Evolutionary conservation across 2,113 vertebrate species (phyloP).

Genomic region (Junco hyemalis): DNA sequence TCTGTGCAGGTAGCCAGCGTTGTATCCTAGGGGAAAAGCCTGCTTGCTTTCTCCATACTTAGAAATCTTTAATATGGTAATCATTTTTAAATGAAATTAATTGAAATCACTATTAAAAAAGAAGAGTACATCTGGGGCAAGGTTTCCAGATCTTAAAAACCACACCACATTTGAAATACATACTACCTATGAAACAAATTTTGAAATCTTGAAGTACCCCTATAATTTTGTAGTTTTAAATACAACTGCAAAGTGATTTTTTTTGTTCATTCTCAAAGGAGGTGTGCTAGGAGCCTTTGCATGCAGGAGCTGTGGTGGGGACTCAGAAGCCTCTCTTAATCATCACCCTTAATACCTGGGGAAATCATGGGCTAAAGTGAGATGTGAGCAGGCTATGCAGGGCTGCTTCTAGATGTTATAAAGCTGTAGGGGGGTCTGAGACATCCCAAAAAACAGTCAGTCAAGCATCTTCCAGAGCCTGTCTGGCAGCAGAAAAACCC

Average conservation of each 20-base stretch:
- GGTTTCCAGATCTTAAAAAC: neutral
- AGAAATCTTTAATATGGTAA: neutral
- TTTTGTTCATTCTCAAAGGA: neutral
- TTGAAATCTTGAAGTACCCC: neutral
- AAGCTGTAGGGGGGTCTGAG: neutral
- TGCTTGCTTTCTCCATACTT: neutral
- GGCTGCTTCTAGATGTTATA: neutral
- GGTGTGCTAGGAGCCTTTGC: rapidly evolving
- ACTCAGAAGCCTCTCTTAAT: neutral
- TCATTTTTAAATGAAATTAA: neutral
- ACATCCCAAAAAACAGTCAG: neutral
- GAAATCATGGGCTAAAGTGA: neutral
- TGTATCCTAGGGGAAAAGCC: neutral
- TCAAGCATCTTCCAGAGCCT: neutral
- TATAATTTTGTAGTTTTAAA: neutral
- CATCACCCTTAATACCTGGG: neutral
- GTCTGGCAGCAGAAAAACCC: rapidly evolving
- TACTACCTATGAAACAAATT: neutral
- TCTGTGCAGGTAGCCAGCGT: conserved; percentile 81
- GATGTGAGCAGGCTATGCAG: neutral
- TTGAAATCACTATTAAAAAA: neutral
- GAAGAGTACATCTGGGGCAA: neutral
- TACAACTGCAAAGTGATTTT: neutral
- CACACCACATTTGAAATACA: neutral
- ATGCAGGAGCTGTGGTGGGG: rapidly evolving